Evolutionary conservation across 2,888 invertebrate genomes (phyloP).

Genomic region (Platycheirus rosarum): DNA sequence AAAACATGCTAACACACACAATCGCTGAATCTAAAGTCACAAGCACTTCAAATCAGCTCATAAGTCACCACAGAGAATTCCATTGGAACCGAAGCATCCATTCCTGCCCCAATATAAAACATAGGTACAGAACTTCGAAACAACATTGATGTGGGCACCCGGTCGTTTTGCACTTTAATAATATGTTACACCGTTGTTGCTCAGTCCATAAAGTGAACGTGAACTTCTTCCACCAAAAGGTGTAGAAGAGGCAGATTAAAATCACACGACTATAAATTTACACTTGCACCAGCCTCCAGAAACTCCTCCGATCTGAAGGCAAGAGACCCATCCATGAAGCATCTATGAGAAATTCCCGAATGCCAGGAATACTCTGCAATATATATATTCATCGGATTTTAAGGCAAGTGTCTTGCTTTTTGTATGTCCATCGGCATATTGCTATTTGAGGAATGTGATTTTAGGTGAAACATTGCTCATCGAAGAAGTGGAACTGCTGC

Average conservation of each 20-base stretch:
- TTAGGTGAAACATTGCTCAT: slow-evolving; percentile 66
- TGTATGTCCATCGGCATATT: slow-evolving; percentile 56
- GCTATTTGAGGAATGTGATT: slow-evolving; percentile 72
- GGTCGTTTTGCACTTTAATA: slow-evolving; percentile 64
- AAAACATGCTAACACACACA: background rate
- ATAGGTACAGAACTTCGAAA: background rate
- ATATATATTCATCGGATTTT: slow-evolving; percentile 31
- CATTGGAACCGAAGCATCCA: slow-evolving; percentile 2
- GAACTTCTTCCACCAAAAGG: slow-evolving; percentile 66
- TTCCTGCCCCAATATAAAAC: background rate
- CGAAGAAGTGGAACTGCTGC: slow-evolving; percentile 67
- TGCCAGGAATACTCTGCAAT: slow-evolving; percentile 59
- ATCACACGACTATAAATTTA: slow-evolving; percentile 82
- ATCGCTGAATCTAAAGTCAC: background rate
- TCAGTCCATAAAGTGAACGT: slow-evolving; percentile 63
- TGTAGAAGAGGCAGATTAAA: slow-evolving; percentile 78
- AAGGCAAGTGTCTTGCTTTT: slow-evolving; percentile 43
- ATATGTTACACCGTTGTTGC: slow-evolving; percentile 57
- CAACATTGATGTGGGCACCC: slow-evolving; percentile 57
- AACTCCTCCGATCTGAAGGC: slow-evolving; percentile 60
- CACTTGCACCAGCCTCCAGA: slow-evolving; percentile 81
- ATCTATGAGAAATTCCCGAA: slow-evolving; percentile 60
- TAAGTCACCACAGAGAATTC: slow-evolving; percentile 41
- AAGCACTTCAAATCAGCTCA: slow-evolving; percentile 33
- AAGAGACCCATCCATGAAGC: slow-evolving; percentile 41